Conservation (phyloP, 1,140 invertebrate species). For the Pseudomyrmex pallidus region DNA sequence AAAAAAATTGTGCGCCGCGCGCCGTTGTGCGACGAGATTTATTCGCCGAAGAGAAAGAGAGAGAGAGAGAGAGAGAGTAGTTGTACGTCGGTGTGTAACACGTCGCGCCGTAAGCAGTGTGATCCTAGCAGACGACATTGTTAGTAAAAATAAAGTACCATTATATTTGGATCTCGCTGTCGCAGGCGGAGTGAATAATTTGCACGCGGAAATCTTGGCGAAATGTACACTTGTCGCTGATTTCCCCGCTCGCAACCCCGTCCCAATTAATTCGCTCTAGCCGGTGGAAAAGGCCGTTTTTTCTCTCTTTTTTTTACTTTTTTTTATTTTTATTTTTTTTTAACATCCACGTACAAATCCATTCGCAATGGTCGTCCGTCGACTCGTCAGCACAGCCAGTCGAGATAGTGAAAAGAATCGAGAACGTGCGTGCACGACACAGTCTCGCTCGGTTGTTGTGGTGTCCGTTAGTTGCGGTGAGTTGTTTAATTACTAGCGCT, state of each 20-base stretch:
- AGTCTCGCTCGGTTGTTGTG: conserved; percentile 10
- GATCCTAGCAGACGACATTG: conserved; percentile 76
- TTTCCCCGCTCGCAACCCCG: neutral
- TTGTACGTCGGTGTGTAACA: conserved; percentile 30
- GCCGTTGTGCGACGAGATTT: conserved; percentile 35
- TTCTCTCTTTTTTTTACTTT: neutral
- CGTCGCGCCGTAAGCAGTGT: conserved; percentile 53
- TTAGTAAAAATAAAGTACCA: conserved; percentile 80
- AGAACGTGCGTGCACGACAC: neutral
- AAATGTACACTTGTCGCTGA: neutral
- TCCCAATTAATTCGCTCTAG: neutral
- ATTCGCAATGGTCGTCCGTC: conserved; percentile 8
- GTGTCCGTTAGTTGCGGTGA: conserved; percentile 4
- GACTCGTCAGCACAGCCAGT: conserved; percentile 4
- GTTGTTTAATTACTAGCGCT: neutral
- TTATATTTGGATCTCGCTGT: conserved; percentile 72
- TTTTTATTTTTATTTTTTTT: too few relatives aligned
- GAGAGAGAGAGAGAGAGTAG: too few relatives aligned
- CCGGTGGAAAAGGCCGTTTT: neutral
- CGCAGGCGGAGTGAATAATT: conserved; percentile 16
- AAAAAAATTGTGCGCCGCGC: conserved; percentile 43
- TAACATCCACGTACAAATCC: neutral
- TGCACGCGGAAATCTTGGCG: neutral
- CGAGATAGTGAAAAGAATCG: neutral
- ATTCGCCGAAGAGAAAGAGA: conserved; percentile 8